Percentiles rank a stretch among this genome's conserved stretches.
Evolutionary conservation across 37 sponge, comb jelly and placozoan species (phyloP).

Genomic region (Cliona cf. orientalis): DNA sequence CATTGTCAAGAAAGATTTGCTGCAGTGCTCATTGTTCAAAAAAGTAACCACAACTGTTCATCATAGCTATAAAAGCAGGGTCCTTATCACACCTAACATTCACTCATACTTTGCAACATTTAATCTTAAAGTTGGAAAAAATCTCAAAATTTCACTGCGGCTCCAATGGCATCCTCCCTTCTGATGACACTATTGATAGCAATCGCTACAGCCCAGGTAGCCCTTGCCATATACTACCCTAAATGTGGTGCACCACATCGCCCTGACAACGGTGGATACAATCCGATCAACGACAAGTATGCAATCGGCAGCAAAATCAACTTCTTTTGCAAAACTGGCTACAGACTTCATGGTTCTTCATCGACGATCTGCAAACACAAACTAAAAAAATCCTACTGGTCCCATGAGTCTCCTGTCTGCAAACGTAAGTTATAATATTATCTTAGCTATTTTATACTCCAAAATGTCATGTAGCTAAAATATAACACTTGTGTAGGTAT

Average conservation of each 20-base stretch:
- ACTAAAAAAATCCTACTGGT: not conserved
- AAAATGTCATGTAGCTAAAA: not conserved
- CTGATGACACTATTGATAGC: not conserved
- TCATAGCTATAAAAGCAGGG: too few species aligned
- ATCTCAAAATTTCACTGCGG: too few species aligned
- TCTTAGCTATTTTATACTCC: not conserved
- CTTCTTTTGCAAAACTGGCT: conserved; percentile 2
- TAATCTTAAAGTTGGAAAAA: too few species aligned
- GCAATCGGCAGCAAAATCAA: not conserved
- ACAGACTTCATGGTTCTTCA: not conserved
- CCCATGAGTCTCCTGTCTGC: not conserved
- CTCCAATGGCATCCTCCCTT: too few species aligned
- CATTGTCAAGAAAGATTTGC: too few species aligned
- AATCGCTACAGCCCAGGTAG: not conserved
- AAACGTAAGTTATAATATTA: not conserved
- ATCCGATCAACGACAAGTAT: not conserved
- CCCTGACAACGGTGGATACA: not conserved
- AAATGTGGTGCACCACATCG: not conserved
- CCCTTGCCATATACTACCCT: not conserved
- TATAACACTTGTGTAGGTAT: not conserved
- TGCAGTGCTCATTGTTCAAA: too few species aligned
- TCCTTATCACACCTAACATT: too few species aligned
- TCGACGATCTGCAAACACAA: not conserved
- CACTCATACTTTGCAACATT: too few species aligned
- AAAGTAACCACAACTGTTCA: too few species aligned